phyloP scores from a whole-genome alignment of 2,888 invertebrate species.

The Leptinotarsa tumamoca region DNA sequence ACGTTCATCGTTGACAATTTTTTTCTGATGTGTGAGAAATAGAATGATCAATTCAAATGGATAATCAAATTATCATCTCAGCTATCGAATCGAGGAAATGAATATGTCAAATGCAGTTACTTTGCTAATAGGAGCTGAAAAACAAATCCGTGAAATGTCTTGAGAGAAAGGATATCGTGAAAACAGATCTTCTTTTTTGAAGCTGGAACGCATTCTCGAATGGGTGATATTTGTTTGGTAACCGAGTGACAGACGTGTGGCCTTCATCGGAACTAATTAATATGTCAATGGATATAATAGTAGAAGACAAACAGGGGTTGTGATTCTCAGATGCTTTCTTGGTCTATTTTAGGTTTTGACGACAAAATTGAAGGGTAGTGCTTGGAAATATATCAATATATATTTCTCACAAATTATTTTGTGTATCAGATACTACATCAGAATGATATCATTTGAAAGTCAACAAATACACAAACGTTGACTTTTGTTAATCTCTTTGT shows the following conservation, averaged over 20 bases:
- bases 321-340: not conserved
- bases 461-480: no score
- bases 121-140: slow-evolving; percentile 16
- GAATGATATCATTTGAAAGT: no score
- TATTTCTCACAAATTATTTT: no score
- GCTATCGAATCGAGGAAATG: slow-evolving; percentile 5
- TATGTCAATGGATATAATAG: slow-evolving; percentile 7
- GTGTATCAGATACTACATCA: no score
- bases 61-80: not conserved
- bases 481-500: no score
- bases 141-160: slow-evolving; percentile 25
- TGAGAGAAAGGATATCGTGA: not conserved
- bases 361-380: no score
- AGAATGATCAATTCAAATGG: not conserved
- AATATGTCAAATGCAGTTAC: slow-evolving; percentile 32
- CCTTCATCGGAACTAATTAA: slow-evolving; percentile 4
- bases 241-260: slow-evolving; percentile 1
- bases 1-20: no score
- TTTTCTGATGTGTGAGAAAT: no score
- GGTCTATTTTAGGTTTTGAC: not conserved
- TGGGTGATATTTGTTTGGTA: slow-evolving; percentile 1
- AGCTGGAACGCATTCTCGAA: not conserved
- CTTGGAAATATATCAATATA: no score
- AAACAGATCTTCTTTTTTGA: not conserved
- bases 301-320: not conserved